A percentile compares a stretch with the other conserved stretches of the same genome.
Conservation (phyloP, 2,888 invertebrate genomes). For the Oligia latruncula region DNA sequence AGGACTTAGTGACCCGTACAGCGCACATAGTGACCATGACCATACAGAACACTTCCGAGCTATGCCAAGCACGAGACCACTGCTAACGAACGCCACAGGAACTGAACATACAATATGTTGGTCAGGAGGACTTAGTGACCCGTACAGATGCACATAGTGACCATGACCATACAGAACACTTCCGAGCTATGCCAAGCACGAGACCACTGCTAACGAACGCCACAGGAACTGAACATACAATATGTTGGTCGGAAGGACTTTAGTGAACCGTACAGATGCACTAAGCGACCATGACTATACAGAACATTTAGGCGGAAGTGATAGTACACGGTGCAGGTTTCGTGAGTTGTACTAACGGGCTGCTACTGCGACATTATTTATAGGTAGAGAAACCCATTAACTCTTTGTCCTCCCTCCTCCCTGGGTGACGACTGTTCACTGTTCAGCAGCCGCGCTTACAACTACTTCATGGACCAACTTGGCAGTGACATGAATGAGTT, state of each 20-base stretch:
- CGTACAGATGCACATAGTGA: no score
- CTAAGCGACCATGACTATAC: background rate
- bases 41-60: no score
- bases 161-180: slow-evolving; percentile 15
- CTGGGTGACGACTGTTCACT: background rate
- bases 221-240: slow-evolving; percentile 21
- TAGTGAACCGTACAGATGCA: background rate
- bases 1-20: no score
- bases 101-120: no score
- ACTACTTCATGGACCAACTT: background rate
- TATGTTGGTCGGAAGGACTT: slow-evolving; percentile 14
- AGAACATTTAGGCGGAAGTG: background rate
- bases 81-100: no score
- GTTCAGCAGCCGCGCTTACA: background rate
- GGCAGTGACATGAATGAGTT: background rate
- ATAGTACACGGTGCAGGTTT: background rate
- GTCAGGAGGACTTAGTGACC: no score
- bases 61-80: no score
- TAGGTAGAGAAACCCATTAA: background rate
- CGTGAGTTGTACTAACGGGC: background rate
- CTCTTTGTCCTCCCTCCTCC: no score
- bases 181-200: slow-evolving; percentile 55
- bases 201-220: slow-evolving; percentile 14
- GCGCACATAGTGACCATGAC: no score
- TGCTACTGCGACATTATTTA: background rate